These are phyloP conservation scores for Steinernema hermaphroditum DNA, from an alignment of 2,888 invertebrate species.

Conservation along the genomic window DNA sequence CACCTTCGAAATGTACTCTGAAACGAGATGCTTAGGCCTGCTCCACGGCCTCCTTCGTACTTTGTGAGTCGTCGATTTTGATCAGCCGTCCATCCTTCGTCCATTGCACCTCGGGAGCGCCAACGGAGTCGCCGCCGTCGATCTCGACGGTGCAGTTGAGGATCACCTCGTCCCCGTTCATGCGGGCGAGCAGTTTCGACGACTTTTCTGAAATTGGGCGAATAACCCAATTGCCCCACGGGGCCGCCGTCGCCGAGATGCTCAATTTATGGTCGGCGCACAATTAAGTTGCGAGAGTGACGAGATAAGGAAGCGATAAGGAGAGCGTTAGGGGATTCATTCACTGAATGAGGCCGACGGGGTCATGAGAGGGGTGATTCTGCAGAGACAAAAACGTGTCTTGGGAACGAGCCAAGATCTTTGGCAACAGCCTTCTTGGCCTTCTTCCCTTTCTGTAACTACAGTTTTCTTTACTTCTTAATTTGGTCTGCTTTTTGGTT, in stretches of 20 bases:
- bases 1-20: slow-evolving; percentile 41
- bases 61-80: slow-evolving; percentile 52
- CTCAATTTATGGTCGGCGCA: no score
- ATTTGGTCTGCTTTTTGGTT: no score
- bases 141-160: slow-evolving; percentile 60
- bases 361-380: no score
- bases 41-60: slow-evolving; percentile 39
- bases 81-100: slow-evolving; percentile 44
- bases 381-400: no score
- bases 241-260: no score
- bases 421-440: no score
- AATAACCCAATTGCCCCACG: no score
- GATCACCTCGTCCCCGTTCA: slow-evolving; percentile 57
- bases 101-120: neutral
- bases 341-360: slow-evolving; percentile 7
- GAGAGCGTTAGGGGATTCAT: slow-evolving; percentile 30
- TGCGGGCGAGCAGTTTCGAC: slow-evolving; percentile 53
- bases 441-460: no score
- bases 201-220: slow-evolving; percentile 50
- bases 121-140: slow-evolving; percentile 35
- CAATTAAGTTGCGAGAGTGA: no score
- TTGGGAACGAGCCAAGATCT: no score
- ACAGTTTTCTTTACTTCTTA: no score
- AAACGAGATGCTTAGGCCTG: slow-evolving; percentile 16
- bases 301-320: no score